Conservation (phyloP, 2,888 invertebrate genomes). For the Sepiola atlantica region DNA sequence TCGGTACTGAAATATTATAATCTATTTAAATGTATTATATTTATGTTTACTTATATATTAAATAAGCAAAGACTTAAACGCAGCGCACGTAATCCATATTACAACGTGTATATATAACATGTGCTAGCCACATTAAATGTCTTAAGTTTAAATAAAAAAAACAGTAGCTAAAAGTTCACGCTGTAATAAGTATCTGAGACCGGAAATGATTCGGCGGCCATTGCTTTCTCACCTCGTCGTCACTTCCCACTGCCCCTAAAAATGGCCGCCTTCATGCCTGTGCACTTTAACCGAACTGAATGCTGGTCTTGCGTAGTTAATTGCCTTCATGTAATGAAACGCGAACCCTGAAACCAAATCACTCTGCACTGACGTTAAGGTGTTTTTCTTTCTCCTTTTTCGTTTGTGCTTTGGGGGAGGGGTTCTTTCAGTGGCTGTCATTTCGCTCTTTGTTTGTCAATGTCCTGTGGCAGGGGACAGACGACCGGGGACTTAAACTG, state of each 20-base stretch:
- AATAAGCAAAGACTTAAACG: no score
- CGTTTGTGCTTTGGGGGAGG: no score
- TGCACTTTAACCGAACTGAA: neutral
- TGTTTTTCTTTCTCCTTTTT: neutral
- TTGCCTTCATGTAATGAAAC: constrained; percentile 9
- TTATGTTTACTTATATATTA: no score
- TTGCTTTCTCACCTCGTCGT: neutral
- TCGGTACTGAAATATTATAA: no score
- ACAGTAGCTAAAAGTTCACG: neutral
- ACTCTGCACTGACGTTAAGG: constrained; percentile 32
- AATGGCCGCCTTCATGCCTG: neutral
- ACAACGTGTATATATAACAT: no score
- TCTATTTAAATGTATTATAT: no score
- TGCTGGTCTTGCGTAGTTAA: neutral
- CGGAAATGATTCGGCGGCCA: neutral
- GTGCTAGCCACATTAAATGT: neutral
- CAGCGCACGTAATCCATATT: no score
- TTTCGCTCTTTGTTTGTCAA: neutral
- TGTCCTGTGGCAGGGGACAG: neutral
- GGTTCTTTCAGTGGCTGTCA: neutral
- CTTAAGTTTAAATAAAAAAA: neutral
- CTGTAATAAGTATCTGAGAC: neutral
- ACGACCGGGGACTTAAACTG: neutral
- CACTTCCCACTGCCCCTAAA: neutral
- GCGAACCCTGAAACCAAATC: neutral